Evolutionary conservation across 2,113 vertebrate genomes (phyloP).

Genomic region (Gasterosteus aculeatus): DNA sequence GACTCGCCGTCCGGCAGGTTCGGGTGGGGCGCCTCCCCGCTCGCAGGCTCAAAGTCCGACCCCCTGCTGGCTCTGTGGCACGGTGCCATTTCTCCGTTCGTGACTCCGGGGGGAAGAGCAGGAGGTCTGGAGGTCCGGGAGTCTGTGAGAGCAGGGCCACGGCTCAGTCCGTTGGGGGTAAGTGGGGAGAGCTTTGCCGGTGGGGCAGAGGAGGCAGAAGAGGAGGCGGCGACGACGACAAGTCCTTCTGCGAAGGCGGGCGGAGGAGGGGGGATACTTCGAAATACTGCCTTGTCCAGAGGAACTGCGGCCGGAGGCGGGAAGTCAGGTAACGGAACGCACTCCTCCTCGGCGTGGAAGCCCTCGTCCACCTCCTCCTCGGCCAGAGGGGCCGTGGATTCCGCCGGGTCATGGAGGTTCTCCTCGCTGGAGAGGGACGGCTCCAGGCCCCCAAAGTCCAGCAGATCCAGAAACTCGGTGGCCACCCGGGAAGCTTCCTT

Average conservation of each 20-base stretch:
- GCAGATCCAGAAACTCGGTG: constrained; percentile 89
- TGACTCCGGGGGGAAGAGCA: constrained; percentile 20
- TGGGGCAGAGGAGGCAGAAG: constrained; percentile 42
- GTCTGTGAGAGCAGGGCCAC: constrained; percentile 13
- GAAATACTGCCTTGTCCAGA: constrained; percentile 75
- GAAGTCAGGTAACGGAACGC: constrained; percentile 76
- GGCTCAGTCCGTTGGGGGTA: constrained; percentile 43
- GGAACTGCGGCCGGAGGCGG: constrained; percentile 65
- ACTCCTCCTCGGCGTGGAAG: constrained; percentile 86
- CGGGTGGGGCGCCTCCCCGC: constrained; percentile 72
- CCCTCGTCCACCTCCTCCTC: constrained; percentile 89
- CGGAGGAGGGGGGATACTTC: constrained; percentile 78
- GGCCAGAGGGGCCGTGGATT: constrained; percentile 83
- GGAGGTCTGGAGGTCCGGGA: constrained; percentile 34
- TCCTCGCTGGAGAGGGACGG: constrained; percentile 85
- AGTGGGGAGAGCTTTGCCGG: constrained; percentile 21
- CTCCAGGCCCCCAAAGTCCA: constrained; percentile 90
- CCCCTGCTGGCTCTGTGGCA: constrained; percentile 38
- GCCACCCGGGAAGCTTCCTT: constrained; percentile 90
- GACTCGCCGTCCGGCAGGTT: constrained; percentile 84
- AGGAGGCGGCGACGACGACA: constrained; percentile 3
- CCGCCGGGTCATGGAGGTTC: constrained; percentile 84
- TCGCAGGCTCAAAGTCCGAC: constrained; percentile 67
- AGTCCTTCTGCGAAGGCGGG: constrained; percentile 74
- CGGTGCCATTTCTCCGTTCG: constrained; percentile 57